A percentile compares a stretch with the other conserved stretches of the same genome.
phyloP scores from a whole-genome alignment of 2,113 vertebrate species.

The Zonotrichia leucophrys region DNA sequence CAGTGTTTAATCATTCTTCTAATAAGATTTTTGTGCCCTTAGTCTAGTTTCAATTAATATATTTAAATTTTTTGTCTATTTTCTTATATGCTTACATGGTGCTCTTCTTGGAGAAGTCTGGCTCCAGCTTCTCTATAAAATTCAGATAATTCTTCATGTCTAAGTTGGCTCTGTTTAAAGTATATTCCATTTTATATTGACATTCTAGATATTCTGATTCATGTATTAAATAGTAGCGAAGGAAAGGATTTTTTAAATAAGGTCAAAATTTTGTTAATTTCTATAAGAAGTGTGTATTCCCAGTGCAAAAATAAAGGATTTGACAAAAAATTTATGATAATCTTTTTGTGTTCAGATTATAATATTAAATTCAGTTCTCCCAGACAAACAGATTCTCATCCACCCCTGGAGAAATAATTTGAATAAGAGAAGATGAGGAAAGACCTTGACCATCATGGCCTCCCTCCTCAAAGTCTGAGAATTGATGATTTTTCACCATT shows the following conservation, averaged over 20 bases:
- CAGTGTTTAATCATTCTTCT: neutral
- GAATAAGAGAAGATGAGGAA: neutral
- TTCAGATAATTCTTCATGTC: neutral
- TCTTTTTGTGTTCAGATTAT: fast-evolving
- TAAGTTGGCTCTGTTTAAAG: neutral
- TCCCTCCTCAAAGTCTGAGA: neutral
- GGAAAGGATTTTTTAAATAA: neutral
- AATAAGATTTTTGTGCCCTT: neutral
- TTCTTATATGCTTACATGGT: neutral
- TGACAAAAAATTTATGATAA: neutral
- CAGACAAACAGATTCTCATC: neutral
- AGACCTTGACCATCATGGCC: neutral
- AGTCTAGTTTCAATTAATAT: neutral
- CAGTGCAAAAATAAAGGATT: neutral
- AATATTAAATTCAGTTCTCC: neutral
- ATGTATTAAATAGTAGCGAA: neutral
- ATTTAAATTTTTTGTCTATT: neutral
- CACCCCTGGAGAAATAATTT: neutral
- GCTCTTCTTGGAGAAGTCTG: neutral
- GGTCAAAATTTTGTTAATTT: neutral
- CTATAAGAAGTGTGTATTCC: neutral
- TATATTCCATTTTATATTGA: neutral
- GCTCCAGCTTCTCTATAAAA: neutral
- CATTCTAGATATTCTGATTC: neutral
- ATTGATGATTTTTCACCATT: neutral